phyloP scores from a whole-genome alignment of 2,888 invertebrate species.

The Auanema freiburgensis region DNA sequence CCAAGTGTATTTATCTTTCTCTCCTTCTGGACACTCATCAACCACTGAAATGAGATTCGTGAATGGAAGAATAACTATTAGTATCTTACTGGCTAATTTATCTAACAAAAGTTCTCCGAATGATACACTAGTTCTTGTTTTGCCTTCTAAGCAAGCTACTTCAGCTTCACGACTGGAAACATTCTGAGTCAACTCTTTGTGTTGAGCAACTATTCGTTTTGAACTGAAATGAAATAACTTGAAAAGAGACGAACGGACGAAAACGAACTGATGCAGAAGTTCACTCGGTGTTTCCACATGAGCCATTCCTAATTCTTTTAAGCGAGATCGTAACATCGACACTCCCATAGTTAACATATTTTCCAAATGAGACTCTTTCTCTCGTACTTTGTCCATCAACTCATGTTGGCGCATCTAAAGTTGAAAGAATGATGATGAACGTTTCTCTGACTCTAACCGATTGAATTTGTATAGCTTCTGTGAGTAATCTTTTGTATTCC shows the following conservation, averaged over 20 bases:
- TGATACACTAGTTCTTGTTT: conserved; percentile 21
- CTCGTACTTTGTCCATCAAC: conserved; percentile 14
- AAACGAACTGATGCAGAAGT: conserved; percentile 23
- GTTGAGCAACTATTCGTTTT: conserved; percentile 44
- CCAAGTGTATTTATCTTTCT: conserved; percentile 11
- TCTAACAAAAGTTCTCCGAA: conserved; percentile 28
- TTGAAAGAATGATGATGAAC: not conserved
- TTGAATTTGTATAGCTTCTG: not conserved
- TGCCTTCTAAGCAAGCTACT: conserved; percentile 28
- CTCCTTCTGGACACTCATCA: conserved; percentile 3
- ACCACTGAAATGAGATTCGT: conserved; percentile 9
- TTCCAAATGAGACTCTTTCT: conserved; percentile 16
- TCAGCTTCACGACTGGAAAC: conserved; percentile 27
- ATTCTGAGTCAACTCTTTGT: conserved; percentile 39
- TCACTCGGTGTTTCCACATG: conserved; percentile 35
- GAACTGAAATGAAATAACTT: conserved; percentile 23
- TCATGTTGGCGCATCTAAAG: conserved; percentile 7
- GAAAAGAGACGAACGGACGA: conserved; percentile 2
- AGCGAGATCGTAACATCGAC: conserved; percentile 18
- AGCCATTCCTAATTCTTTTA: conserved; percentile 40
- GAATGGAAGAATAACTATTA: not conserved
- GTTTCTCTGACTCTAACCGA: not conserved
- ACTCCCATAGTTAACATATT: conserved; percentile 22
- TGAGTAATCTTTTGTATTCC: not conserved
- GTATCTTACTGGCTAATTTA: conserved; percentile 19